phyloP scores from a whole-genome alignment of 2,888 invertebrate genomes.

The Drosophila helvetica region DNA sequence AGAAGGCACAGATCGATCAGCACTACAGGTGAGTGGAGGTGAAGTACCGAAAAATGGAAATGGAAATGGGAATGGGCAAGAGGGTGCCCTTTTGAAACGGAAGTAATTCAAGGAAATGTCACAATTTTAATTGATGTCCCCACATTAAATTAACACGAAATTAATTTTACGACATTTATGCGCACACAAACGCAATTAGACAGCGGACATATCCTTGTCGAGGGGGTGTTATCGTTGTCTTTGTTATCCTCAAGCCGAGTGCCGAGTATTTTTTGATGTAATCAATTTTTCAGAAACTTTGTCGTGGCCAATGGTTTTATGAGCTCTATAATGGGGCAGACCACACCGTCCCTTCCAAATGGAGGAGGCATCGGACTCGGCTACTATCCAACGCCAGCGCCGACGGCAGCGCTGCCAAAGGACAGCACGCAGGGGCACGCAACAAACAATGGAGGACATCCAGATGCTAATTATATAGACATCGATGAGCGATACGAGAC shows the following conservation, averaged over 20 bases:
- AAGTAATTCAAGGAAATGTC: constrained; percentile 77
- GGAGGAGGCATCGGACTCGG: constrained; percentile 36
- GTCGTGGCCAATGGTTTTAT: constrained; percentile 87
- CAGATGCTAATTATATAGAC: constrained; percentile 70
- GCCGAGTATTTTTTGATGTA: constrained; percentile 57
- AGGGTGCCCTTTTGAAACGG: constrained; percentile 58
- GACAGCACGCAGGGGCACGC: constrained; percentile 51
- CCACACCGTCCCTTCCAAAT: constrained; percentile 40
- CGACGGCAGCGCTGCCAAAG: constrained; percentile 71
- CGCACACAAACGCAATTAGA: constrained; percentile 77
- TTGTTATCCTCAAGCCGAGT: constrained; percentile 23
- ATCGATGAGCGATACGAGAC: constrained; percentile 57
- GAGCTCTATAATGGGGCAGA: constrained; percentile 82
- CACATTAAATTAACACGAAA: constrained; percentile 82
- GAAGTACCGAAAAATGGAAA: neutral
- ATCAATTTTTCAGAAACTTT: constrained; percentile 85
- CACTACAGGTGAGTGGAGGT: constrained; percentile 90
- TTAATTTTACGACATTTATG: constrained; percentile 82
- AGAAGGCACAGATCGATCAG: constrained; percentile 97
- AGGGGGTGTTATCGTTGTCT: too few relatives aligned
- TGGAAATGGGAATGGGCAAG: neutral
- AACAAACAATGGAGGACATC: constrained; percentile 50
- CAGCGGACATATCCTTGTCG: constrained; percentile 21
- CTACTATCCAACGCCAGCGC: constrained; percentile 82
- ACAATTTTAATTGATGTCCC: constrained; percentile 73